Base-by-base conservation (phyloP, 2,113 vertebrate species). In the Leptocoma aspasia region DNA sequence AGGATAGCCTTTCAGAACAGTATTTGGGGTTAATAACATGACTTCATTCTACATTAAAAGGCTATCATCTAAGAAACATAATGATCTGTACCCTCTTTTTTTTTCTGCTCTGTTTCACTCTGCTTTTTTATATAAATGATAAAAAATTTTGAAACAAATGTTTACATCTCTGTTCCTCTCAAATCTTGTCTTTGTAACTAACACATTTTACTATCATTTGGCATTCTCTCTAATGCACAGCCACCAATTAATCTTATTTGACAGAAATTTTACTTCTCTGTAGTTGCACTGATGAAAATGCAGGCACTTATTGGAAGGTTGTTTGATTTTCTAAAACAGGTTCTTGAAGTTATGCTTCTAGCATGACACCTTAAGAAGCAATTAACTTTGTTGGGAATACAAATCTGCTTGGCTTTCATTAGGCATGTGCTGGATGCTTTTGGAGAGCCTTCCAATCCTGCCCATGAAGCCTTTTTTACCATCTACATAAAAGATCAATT, bases 1-100 rank as follows among this genome's bases (percentile, higher is more conserved):
- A 97, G 97, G 97, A 97, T 97, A 96, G 93, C 71, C 93, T 97
- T 98, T 98, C 96, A 96, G 92, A 88, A 92, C 96, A 98, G 98
- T 97, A 97, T 98, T 97, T 97, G 94, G 95, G 92, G 85, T 78
- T 98, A 97, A 98, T 95, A 90, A 96, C 68, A 86, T 95, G 86
- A 97, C 95, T 97, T 95, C 82, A 97, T 92, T 92, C 92, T 84
- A 86, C 83, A 88, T 92, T 47, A 84, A 89, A 94, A 91, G 78
- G 81, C 84, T 94, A 84, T 94, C 69, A 68, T 63, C 54, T 71
- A 76, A 86, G 80, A 95, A 91, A 94, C 31, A 21, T 31, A n/a
- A 22, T 83, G 35, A 83, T 86, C 28, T 57, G 63, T 41, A 41
- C 5, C n/a, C 11, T 47, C 39, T 23, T 72, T 35, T 73, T 54